Base-by-base conservation (phyloP, 2,113 vertebrate species). In the Axis porcinus region DNA sequence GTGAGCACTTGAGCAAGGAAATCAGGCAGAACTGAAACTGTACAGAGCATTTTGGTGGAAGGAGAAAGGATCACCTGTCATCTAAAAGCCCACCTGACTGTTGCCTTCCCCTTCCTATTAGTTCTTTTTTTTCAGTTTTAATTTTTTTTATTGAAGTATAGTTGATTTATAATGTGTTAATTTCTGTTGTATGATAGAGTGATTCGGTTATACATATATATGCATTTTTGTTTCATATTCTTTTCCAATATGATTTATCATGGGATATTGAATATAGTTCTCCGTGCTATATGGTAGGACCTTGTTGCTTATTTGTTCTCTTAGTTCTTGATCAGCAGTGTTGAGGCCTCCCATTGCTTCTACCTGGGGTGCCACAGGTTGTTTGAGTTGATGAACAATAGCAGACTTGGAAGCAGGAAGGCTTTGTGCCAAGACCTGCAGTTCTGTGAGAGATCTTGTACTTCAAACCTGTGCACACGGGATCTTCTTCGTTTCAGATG, bases 71-170 rank as follows among this genome's bases (percentile, higher is more conserved):
- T 84, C 67, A 28, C 28, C 47, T 45, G 6, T 28, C 43, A 27
- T 45, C 27, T 81, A 58, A 58, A 23, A 83, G 54, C 27, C 28
- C 7, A 21, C 57, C 15, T 3, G 3, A 27, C 45, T 25, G 5
- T 33, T 47, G 33, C 50, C 21, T 16, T 45, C 0, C 1, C 6
- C 3, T 23, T 25, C 4, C 57, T n/a, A 14, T 30, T 43, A 15
- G 52, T 86, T 85, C 33, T 93, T 45, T 50, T 64, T 78, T 79
- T 79, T 47, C 45, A 17, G 45, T 81, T 50, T 50, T 33, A 33
- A 2, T 50, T 27, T 47, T 78, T 76, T 47, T 50, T 11, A 50
- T 19, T 30, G 6, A 33, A 79, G 8, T 79, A 33, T 50, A 79
- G 45, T 30, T 47, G 76, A 50, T 81, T 81, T 81, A 30, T 16